These are phyloP conservation scores for Bradysia coprophila DNA, from an alignment of 1,140 invertebrate species.

Conservation along the genomic window DNA sequence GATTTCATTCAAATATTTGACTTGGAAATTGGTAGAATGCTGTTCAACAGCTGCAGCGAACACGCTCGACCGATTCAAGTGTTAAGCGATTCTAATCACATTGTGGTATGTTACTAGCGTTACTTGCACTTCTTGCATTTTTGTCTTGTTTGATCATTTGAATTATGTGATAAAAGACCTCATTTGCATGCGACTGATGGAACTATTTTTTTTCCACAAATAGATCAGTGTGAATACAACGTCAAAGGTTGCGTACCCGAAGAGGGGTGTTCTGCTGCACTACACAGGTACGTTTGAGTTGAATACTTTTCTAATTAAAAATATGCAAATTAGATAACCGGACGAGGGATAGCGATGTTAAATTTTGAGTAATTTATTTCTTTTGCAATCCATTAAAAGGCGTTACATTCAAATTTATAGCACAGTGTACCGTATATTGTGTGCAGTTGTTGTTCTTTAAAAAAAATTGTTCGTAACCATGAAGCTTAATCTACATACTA, in stretches of 20 bases:
- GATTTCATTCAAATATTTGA: constrained; percentile 5
- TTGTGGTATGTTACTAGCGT: constrained; percentile 2
- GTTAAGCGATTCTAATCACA: constrained; percentile 2
- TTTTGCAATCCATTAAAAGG: neutral
- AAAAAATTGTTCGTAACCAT: no score
- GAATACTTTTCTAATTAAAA: neutral
- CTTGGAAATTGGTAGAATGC: neutral
- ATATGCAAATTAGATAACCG: no score
- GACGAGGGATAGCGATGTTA: no score
- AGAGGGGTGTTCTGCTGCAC: constrained; percentile 31
- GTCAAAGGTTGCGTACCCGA: constrained; percentile 27
- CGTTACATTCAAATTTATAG: neutral
- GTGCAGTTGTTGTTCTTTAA: neutral
- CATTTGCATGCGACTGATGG: neutral
- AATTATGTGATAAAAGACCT: neutral
- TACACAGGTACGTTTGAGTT: constrained; percentile 29
- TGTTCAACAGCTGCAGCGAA: constrained; percentile 4
- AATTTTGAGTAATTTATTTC: no score
- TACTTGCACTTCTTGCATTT: neutral
- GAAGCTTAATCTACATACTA: no score
- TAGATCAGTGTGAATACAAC: constrained; percentile 20
- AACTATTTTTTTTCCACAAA: neutral
- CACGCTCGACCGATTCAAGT: neutral
- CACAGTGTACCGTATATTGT: neutral
- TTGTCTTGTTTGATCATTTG: neutral